phyloP scores from a whole-genome alignment of 2,113 vertebrate genomes.

The Cheilinus undulatus region DNA sequence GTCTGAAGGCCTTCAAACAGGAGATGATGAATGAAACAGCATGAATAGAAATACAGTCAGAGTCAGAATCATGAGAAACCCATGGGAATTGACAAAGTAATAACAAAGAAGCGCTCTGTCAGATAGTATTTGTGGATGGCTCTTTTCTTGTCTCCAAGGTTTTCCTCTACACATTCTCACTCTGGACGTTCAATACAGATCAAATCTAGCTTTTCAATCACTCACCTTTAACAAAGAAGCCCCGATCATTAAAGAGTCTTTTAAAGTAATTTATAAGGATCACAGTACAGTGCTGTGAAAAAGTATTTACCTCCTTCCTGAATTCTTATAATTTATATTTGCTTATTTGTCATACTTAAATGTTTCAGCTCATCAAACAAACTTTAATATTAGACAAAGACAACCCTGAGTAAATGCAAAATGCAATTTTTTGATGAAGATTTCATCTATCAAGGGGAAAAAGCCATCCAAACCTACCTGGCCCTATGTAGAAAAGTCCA shows the following conservation, averaged over 20 bases:
- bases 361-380: too few relatives aligned
- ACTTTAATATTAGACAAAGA: too few relatives aligned
- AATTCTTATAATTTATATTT: too few relatives aligned
- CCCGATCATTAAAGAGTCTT: not conserved
- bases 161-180: not conserved
- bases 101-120: conserved; percentile 5
- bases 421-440: too few relatives aligned
- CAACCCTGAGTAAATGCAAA: too few relatives aligned
- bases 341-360: too few relatives aligned
- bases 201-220: not conserved
- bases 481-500: too few relatives aligned
- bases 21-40: not conserved
- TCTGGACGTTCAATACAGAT: not conserved
- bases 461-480: too few relatives aligned
- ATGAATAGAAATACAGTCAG: not conserved
- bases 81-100: not conserved
- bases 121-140: conserved; percentile 1
- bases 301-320: too few relatives aligned
- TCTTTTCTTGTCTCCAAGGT: not conserved
- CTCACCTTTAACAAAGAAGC: too few relatives aligned
- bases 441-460: too few relatives aligned
- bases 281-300: too few relatives aligned
- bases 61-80: not conserved
- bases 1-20: not conserved
- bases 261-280: not conserved